Percentiles rank a stretch among this genome's conserved stretches.
phyloP scores from a whole-genome alignment of 2,888 invertebrate genomes.

The Pheosia tremula region DNA sequence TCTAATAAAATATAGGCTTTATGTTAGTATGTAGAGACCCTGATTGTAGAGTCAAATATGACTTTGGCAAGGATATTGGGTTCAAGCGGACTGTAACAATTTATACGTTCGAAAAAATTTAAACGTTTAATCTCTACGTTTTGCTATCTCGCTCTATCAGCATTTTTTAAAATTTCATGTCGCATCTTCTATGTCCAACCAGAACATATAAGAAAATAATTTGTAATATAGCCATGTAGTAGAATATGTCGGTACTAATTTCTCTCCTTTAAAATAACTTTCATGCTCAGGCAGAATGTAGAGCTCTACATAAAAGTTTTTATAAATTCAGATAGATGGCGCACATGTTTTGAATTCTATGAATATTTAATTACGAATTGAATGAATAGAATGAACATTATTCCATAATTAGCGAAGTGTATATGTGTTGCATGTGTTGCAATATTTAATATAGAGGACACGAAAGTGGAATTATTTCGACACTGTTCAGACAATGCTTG shows the following conservation, averaged over 20 bases:
- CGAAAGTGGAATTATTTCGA: neutral
- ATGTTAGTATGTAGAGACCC: too few relatives aligned
- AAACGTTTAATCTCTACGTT: too few relatives aligned
- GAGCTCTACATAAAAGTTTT: conserved; percentile 16
- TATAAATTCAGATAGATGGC: conserved; percentile 27
- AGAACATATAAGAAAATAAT: neutral
- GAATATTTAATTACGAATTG: neutral
- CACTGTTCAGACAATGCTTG: neutral
- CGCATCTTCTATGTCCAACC: too few relatives aligned
- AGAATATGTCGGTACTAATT: conserved; percentile 23
- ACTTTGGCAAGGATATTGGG: too few relatives aligned
- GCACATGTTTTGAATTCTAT: conserved; percentile 3
- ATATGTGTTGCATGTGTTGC: neutral
- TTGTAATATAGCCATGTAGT: conserved; percentile 15
- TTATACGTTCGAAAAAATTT: too few relatives aligned
- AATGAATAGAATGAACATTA: neutral
- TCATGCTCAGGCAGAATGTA: neutral
- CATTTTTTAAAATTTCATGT: too few relatives aligned
- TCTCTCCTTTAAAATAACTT: neutral
- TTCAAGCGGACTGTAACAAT: too few relatives aligned
- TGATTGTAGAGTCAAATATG: too few relatives aligned
- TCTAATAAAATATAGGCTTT: too few relatives aligned
- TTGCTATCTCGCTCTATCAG: too few relatives aligned
- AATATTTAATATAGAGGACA: neutral
- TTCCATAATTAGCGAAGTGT: neutral